Evolutionary conservation across 2,797 vertebrate genomes (phyloP), one percentile per base, ranked within the genome.

Genomic region (Xenopus petersii): DNA sequence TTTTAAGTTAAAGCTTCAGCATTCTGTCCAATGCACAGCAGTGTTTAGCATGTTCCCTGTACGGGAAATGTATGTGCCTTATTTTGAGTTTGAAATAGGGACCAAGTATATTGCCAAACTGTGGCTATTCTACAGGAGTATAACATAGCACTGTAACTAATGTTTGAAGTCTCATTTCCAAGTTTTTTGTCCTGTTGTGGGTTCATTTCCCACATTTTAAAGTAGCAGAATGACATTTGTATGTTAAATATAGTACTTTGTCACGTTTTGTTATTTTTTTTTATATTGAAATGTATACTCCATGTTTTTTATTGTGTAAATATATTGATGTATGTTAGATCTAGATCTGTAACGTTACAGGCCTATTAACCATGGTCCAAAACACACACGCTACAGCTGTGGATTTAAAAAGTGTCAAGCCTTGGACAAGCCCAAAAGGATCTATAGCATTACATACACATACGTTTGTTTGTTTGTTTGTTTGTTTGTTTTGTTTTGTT

Each of bases 1-100:
- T 51, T 66, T 59, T 66, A 58, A 46, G 49, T 71, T 66, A 60
- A 60, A 56, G 1, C 15, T 24, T 1, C 68, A 79, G 0, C 0
- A 65, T 30, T 2, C 86, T 16, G 12, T 87, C 89, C 84, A 80
- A 86, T 80, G 73, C 82, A 72, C 81, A 79, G 42, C 80, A 54
- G 66, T 81, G 80, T 87, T 85, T 75, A 63, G 67, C 66, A 83
- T 30, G 87, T 85, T 91, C 12, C 48, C 49, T 4, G 49, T 15
- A 12, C 49, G 12, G 74, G 7, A 84, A 82, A 94, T 93, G 91
- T 94, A 92, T 92, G 95, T 98, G 97, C 96, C 96, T 99, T 98
- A 97, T 91, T 93, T 91, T 93, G 86, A 87, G 82, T 94, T 93
- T 58, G 83, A 86, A 75, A 88, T 74, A 80, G 88, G 92, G 89